A percentile compares a stretch with the other conserved stretches of the same genome.
Conservation (phyloP, 2,113 vertebrate species). For the Sphaerodactylus townsendi region DNA sequence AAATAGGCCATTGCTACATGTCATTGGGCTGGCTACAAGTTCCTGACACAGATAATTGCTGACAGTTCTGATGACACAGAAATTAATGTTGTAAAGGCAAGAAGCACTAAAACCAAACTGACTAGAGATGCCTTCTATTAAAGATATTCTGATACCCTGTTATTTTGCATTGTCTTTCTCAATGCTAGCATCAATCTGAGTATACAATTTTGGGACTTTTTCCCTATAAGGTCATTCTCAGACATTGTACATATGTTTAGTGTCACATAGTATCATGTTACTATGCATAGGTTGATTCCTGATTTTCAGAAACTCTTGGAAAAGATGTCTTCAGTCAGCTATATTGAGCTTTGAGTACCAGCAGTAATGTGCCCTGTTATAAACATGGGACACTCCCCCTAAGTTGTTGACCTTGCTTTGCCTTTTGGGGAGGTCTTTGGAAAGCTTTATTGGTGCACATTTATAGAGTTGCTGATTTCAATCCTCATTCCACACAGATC, state of each 20-base stretch:
- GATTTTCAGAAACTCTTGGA: background rate
- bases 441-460: too few species aligned
- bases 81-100: constrained; percentile 9
- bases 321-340: background rate
- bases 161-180: constrained; percentile 13
- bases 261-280: background rate
- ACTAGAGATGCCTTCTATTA: constrained; percentile 3
- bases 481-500: too few species aligned
- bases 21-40: constrained; percentile 9
- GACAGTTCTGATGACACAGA: background rate
- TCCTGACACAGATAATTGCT: background rate
- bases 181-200: background rate
- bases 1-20: background rate
- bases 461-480: too few species aligned
- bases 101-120: constrained; percentile 23
- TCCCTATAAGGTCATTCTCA: background rate
- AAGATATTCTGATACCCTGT: background rate
- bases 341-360: background rate
- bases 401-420: background rate
- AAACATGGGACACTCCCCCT: background rate
- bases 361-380: too few species aligned
- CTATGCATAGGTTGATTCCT: background rate
- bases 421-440: too few species aligned
- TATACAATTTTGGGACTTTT: background rate
- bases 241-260: background rate